Percentiles rank a stretch among this genome's conserved stretches.
phyloP scores from a whole-genome alignment of 2,113 vertebrate genomes.

The Rutilus rutilus region DNA sequence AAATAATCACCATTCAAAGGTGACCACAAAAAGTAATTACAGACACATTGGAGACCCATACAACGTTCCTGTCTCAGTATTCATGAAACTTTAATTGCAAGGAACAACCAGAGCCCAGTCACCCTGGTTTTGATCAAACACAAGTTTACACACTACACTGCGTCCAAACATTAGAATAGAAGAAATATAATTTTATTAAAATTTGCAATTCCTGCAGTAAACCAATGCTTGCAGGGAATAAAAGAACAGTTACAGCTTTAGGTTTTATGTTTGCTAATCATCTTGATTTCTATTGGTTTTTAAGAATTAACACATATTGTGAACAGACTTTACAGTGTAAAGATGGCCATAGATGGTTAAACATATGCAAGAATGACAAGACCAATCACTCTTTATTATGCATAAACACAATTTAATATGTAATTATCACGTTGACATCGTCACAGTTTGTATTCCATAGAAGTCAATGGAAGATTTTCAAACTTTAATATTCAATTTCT shows the following conservation, averaged over 20 bases:
- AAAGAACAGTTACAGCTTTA: not conserved
- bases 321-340: not conserved
- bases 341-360: not conserved
- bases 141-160: not conserved
- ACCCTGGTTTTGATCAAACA: slow-evolving; percentile 24
- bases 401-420: not conserved
- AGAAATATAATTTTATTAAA: not conserved
- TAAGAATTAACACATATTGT: not conserved
- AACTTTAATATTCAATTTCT: not conserved
- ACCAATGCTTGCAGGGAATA: not conserved
- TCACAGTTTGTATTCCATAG: not conserved
- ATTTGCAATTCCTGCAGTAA: not conserved
- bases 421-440: not conserved
- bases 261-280: not conserved
- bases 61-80: slow-evolving; percentile 14
- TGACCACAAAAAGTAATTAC: slow-evolving; percentile 40
- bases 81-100: slow-evolving; percentile 29
- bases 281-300: not conserved
- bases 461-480: not conserved
- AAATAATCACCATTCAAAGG: slow-evolving; percentile 43
- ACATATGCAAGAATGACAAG: not conserved
- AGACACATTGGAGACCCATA: not conserved
- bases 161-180: not conserved
- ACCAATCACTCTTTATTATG: not conserved
- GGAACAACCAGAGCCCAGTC: slow-evolving; percentile 16